These are phyloP conservation scores for Yasuhikotakia modesta DNA, from an alignment of 2,797 vertebrate genomes.

Conservation along the genomic window DNA sequence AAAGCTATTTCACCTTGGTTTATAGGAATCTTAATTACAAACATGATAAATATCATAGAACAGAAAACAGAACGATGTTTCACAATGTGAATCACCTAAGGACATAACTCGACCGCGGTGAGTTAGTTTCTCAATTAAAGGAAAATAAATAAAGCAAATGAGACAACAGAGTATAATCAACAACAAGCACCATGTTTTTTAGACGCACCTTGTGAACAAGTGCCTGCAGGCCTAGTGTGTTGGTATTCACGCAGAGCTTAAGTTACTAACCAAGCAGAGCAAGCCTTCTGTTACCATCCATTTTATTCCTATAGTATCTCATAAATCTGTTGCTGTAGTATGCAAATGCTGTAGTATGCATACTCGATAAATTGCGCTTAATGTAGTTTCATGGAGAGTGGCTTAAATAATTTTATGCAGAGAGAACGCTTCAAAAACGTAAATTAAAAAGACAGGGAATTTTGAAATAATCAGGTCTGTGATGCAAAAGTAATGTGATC, in stretches of 20 bases:
- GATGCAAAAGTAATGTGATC: slow-evolving; percentile 34
- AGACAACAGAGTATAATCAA: slow-evolving; percentile 63
- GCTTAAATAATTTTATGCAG: slow-evolving; percentile 16
- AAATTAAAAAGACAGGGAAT: slow-evolving; percentile 46
- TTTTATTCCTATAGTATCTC: slow-evolving; percentile 20
- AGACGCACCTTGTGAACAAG: slow-evolving; percentile 64
- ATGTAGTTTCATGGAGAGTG: slow-evolving; percentile 4
- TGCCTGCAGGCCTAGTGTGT: slow-evolving; percentile 58
- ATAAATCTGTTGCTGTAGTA: background rate
- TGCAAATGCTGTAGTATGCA: background rate
- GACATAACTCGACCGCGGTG: slow-evolving; percentile 16
- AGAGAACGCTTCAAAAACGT: slow-evolving; percentile 7
- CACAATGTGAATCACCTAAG: background rate
- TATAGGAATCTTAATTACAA: slow-evolving; percentile 35
- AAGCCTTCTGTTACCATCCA: slow-evolving; percentile 13
- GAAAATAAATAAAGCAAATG: slow-evolving; percentile 41
- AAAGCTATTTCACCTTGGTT: slow-evolving; percentile 3
- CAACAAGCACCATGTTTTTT: slow-evolving; percentile 63
- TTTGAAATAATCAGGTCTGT: slow-evolving; percentile 32
- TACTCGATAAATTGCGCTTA: slow-evolving; percentile 6
- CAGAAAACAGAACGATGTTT: slow-evolving; percentile 34
- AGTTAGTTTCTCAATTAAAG: slow-evolving; percentile 43
- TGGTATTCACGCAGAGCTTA: slow-evolving; percentile 54
- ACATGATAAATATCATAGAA: slow-evolving; percentile 38
- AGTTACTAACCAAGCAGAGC: slow-evolving; percentile 3